Conservation (phyloP, 2,113 vertebrate species). For the Isurus oxyrinchus region DNA sequence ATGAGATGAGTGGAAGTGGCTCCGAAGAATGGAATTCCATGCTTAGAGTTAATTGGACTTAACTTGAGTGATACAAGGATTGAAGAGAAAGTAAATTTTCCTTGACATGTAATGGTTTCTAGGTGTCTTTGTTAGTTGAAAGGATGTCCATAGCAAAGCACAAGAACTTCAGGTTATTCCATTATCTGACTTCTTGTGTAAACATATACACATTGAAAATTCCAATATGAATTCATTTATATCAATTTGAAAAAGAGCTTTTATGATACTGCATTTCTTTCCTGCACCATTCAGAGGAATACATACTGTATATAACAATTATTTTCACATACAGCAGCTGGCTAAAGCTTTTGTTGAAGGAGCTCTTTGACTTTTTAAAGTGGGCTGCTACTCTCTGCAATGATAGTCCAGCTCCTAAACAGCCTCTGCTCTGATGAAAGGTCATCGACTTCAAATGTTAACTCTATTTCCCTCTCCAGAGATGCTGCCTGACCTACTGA, state of each 20-base stretch:
- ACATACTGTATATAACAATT: not conserved
- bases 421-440: not conserved
- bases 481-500: not conserved
- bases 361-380: not conserved
- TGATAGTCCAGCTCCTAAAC: not conserved
- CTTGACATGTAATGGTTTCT: not conserved
- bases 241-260: constrained; percentile 13
- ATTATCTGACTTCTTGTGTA: not conserved
- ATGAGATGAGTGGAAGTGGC: not conserved
- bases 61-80: not conserved
- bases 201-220: not conserved
- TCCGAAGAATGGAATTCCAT: constrained; percentile 1
- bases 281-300: not conserved
- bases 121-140: not conserved
- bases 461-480: not conserved
- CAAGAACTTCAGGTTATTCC: not conserved
- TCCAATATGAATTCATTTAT: not conserved
- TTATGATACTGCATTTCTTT: not conserved
- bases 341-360: not conserved
- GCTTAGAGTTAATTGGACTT: not conserved
- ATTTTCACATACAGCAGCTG: not conserved
- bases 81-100: not conserved
- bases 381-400: not conserved
- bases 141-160: not conserved
- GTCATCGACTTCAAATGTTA: not conserved